Base-by-base conservation (phyloP, 2,113 vertebrate genomes). In the Atherinomorus stipes region DNA sequence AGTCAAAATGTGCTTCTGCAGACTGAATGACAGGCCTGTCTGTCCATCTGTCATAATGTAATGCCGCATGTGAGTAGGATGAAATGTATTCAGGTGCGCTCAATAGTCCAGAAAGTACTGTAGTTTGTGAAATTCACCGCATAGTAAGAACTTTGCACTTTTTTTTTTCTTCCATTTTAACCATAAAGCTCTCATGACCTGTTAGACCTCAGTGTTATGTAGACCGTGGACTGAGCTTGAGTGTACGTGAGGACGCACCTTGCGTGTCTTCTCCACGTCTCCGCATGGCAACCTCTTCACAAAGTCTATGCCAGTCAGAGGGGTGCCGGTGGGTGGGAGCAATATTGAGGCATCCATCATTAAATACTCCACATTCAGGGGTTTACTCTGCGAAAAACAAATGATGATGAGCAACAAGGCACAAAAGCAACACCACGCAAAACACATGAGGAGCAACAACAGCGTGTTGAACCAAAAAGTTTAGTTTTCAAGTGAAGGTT, bases 281-380 rank as follows among this genome's bases (percentile, higher is more conserved):
- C 98, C 98, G 63, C 98, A 99, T 0, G 98, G 98, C 57, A 99
- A 91, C 18, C 98, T 94, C 90, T 99, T 99, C 53, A 99, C 96
- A 64, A 99, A 99, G 87, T 99, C 98, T 15, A 99, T 99, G 26
- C 98, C 98, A 0, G 98, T 99, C 80, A 99, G 93, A 0, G 98
- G 98, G 0, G 98, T 99, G 23, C 97, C 97, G 2, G 98, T 98
- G 11, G 98, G 98, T 16, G 98, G 98, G 62, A 99, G 93, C 71
- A 99, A 90, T 71, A 99, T 96, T 0, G 98, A 99, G 12, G 97
- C 98, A 2, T 99, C 98, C 98, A 99, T 99, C 98, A 99, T 99
- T 64, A 99, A 93, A 80, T 98, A 99, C 57, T 99, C 98, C 31
- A 99, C 98, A 16, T 99, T 99, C 84, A 99, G 94, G 11, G 98